Base-by-base conservation (phyloP, 2,113 vertebrate genomes). In the Perca flavescens region DNA sequence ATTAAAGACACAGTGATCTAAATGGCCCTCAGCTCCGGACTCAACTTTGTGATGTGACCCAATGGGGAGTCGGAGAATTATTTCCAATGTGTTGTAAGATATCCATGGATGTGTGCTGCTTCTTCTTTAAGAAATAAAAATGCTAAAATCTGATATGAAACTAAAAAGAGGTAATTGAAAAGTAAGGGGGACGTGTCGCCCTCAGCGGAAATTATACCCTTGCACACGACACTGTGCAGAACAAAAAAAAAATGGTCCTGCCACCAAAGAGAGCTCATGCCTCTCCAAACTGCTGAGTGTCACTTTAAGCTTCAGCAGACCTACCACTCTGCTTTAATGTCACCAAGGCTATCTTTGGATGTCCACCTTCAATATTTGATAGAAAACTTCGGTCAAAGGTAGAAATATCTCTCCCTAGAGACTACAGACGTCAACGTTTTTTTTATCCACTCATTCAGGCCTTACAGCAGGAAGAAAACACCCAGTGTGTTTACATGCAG, bases 331-430 rank as follows among this genome's bases (percentile, higher is more conserved):
- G 81, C 84, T 86, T 84, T 78, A 65, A 81, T 84, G 83, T 68
- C 82, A 83, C 47, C 70, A 53, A 17, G 46, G 85, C 84, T 89
- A 91, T 92, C 89, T 92, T 83, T 86, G 89, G 92, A 93, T 53
- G 53, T 74, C 52, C 80, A 74, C 75, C 89, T 90, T 92, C 81
- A 93, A 93, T 92, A 93, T 92, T 93, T 93, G 79, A 93, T 92
- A 60, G 89, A 87, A 84, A 92, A 86, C 90, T 89, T 90, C 80
- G 90, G 90, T 91, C 92, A 92, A 89, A 89, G 88, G 90, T 91
- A 89, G 83, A 86, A 87, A 86, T 88, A 86, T 86, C 87, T 89
- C 68, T 76, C 85, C 68, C 71, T n/a, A 7, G 80, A 91, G 82
- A 58, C 79, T 65, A 86, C 79, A 80, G 65, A 90, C 54, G 65